A percentile compares a stretch with the other conserved stretches of the same genome.
These are phyloP conservation scores for Apus apus DNA, from an alignment of 2,113 vertebrate genomes.

Conservation along the genomic window DNA sequence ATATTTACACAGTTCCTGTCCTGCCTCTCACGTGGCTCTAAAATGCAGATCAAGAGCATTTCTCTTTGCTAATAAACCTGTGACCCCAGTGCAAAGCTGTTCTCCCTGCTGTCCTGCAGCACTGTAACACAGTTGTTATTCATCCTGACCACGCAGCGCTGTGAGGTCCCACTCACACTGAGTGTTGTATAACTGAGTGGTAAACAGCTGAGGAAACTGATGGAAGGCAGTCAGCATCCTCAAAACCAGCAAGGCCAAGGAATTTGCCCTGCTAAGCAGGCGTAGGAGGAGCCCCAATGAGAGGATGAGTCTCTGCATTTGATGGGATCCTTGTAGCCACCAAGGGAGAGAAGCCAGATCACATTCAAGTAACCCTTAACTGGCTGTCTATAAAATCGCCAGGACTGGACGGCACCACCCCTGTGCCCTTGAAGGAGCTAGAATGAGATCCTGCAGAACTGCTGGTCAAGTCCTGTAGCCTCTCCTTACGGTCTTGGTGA, in stretches of 20 bases:
- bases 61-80: background rate
- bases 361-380: background rate
- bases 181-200: conserved; percentile 1
- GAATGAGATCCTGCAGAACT: background rate
- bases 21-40: background rate
- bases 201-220: background rate
- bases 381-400: background rate
- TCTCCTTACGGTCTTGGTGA: background rate
- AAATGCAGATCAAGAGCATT: background rate
- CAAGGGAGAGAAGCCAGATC: background rate
- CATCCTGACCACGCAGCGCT: background rate
- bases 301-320: background rate
- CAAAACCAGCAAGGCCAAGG: conserved; percentile 9
- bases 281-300: background rate
- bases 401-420: background rate
- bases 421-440: background rate
- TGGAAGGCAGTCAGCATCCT: background rate
- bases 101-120: background rate
- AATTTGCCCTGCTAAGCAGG: conserved; percentile 18
- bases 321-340: background rate
- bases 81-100: background rate
- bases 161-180: conserved; percentile 19
- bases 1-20: background rate
- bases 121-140: background rate
- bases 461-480: background rate